A percentile compares a stretch with the other conserved stretches of the same genome.
Evolutionary conservation across 2,888 invertebrate genomes (phyloP).

Genomic region (Empis livida): DNA sequence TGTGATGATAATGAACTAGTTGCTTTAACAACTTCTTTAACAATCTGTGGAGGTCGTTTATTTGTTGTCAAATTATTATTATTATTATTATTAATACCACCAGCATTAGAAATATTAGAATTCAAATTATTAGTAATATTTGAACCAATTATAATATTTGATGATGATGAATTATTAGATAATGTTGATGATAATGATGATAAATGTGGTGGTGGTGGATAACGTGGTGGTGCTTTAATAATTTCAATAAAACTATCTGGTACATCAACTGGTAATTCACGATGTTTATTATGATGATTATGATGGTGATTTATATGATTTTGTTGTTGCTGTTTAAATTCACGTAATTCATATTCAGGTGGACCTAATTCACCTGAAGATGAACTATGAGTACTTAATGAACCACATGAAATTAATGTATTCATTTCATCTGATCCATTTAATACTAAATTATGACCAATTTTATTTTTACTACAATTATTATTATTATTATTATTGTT

Average conservation of each 20-base stretch:
- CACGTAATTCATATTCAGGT: constrained; percentile 28
- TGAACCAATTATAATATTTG: constrained; percentile 24
- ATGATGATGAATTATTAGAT: constrained; percentile 24
- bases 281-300: constrained; percentile 24
- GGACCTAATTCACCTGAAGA: constrained; percentile 24
- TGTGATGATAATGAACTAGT: constrained; percentile 21
- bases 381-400: constrained; percentile 23
- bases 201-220: constrained; percentile 43
- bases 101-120: constrained; percentile 8
- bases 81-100: constrained; percentile 13
- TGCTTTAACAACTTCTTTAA: constrained; percentile 21
- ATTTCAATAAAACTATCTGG: constrained; percentile 77
- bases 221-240: constrained; percentile 60
- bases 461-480: not conserved
- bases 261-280: constrained; percentile 75
- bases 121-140: constrained; percentile 13
- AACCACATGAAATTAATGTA: constrained; percentile 14
- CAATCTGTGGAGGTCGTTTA: constrained; percentile 18
- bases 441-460: not conserved
- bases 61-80: constrained; percentile 10
- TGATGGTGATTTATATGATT: constrained; percentile 4
- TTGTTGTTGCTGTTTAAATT: constrained; percentile 11
- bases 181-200: constrained; percentile 28
- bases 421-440: not conserved
- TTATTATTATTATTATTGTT: constrained; percentile 16